Base-by-base conservation (phyloP, 2,113 vertebrate genomes). In the Egretta garzetta region DNA sequence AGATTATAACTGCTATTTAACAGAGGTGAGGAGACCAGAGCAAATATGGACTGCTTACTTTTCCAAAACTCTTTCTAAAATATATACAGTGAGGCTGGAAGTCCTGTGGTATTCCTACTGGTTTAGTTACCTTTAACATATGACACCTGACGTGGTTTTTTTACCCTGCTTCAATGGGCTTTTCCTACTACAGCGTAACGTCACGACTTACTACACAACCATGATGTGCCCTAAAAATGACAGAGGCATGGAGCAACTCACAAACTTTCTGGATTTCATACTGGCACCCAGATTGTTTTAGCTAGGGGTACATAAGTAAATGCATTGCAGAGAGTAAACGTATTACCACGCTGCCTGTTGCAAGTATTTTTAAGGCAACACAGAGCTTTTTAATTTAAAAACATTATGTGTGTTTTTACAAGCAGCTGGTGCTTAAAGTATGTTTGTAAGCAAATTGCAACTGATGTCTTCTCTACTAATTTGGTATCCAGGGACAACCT, bases 381-480 rank as follows among this genome's bases (percentile, higher is more conserved):
- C 23, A 87, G 64, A 93, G 68, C 24, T 90, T 93, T 96, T 94
- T 79, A 80, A 86, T 79, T 94, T 84, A 63, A 92, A 97, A 82
- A 59, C 33, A 87, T 80, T 41, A 52, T 83, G 71, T 50, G 39
- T 23, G 47, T 85, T 93, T 91, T 88, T 94, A 63, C 88, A 86
- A 90, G 53, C 88, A 96, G 93, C 63, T 97, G 90, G 53, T 88
- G 72, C 86, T 97, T 92, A 80, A 91, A 97, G 74, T 67, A 39
- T 53, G 63, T 93, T 96, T 96, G 85, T 86, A 93, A 96, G 88
- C 94, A 96, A 96, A 93, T 88, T 95, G 86, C 84, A 68, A 62
- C 9, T 86, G 75, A 95, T 80, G 63, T 88, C 79, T 91, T 93
- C 82, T 70, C 91, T 47, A 21, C 62, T 95, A 93, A 92, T 89